phyloP scores from a whole-genome alignment of 2,888 invertebrate species.

The Alloscopus bannaensis region DNA sequence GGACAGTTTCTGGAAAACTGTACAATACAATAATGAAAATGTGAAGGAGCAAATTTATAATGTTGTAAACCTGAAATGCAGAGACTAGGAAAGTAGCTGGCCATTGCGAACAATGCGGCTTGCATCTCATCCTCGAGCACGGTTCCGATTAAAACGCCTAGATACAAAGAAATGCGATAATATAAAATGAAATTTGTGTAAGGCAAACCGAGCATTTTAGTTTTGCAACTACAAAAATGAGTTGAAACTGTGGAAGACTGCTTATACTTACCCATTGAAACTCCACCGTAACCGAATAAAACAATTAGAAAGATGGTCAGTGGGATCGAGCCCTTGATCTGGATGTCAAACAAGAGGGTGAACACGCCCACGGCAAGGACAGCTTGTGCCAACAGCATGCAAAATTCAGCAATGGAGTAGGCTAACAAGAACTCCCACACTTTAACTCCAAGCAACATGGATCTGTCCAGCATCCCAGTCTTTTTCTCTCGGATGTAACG shows the following conservation, averaged over 20 bases:
- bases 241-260: too few relatives aligned
- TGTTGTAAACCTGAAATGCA: conserved; percentile 15
- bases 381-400: conserved; percentile 42
- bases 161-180: too few relatives aligned
- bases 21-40: neutral
- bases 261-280: conserved; percentile 48
- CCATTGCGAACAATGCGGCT: conserved; percentile 83
- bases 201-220: too few relatives aligned
- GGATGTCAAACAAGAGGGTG: conserved; percentile 31
- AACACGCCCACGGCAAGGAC: conserved; percentile 35
- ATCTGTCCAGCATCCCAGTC: conserved; percentile 60
- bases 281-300: conserved; percentile 50
- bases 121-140: conserved; percentile 93
- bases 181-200: neutral
- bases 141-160: conserved; percentile 92
- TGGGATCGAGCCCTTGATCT: conserved; percentile 25
- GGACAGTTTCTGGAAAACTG: neutral
- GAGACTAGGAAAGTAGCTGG: conserved; percentile 62
- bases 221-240: too few relatives aligned
- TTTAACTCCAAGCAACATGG: conserved; percentile 76
- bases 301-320: conserved; percentile 33
- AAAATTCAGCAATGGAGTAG: conserved; percentile 51
- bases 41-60: neutral
- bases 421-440: conserved; percentile 56
- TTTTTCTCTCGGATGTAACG: conserved; percentile 62